These are phyloP conservation scores for Brenthis ino DNA, from an alignment of 2,888 invertebrate genomes.

Conservation along the genomic window DNA sequence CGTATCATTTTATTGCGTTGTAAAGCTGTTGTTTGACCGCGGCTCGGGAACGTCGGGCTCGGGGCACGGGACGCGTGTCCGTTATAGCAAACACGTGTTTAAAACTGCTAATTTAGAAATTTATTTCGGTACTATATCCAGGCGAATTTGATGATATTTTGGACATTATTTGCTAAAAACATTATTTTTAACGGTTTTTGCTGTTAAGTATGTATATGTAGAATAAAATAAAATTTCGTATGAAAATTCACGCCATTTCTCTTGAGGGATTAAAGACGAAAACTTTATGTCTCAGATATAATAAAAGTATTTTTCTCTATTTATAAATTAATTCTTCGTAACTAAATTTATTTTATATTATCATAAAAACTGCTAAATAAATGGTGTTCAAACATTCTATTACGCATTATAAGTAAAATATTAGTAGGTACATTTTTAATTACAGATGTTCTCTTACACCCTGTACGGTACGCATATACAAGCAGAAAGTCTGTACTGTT, in stretches of 20 bases:
- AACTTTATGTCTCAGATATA: no score
- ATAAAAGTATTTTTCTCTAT: no score
- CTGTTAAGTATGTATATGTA: background rate
- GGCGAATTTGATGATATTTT: conserved; percentile 9
- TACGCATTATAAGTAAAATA: no score
- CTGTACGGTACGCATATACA: conserved; percentile 2
- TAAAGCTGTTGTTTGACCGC: conserved; percentile 46
- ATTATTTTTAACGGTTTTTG: background rate
- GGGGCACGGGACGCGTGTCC: conserved; percentile 32
- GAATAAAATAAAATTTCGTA: background rate
- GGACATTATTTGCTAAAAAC: conserved; percentile 4
- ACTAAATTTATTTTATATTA: no score
- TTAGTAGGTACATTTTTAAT: background rate
- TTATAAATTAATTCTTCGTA: no score
- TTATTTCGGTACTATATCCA: conserved; percentile 17
- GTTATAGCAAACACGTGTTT: conserved; percentile 41
- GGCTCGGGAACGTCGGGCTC: conserved; percentile 30
- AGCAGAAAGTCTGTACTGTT: conserved; percentile 12
- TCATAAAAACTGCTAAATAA: no score
- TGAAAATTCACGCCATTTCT: no score
- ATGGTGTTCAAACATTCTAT: no score
- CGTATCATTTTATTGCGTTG: conserved; percentile 45
- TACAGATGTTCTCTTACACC: background rate
- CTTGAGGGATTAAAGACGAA: no score
- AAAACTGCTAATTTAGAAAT: conserved; percentile 39